Conservation (phyloP, 35 echinoderm and acorn worm genomes). For the Apostichopus californicus region DNA sequence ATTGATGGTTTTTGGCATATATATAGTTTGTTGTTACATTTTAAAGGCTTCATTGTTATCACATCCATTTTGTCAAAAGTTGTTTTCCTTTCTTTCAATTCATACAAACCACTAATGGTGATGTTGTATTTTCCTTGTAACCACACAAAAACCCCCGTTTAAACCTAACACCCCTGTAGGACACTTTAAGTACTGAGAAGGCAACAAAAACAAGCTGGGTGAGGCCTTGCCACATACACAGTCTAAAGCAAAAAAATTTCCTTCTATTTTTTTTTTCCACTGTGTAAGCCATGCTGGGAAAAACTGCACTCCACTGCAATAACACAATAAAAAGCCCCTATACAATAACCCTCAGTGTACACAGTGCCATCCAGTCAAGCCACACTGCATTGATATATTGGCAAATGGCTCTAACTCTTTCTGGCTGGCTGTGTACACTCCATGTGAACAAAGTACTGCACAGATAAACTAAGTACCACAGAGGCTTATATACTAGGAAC, state of each 20-base stretch:
- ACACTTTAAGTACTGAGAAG: too few relatives aligned
- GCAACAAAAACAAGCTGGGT: not conserved
- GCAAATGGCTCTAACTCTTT: not conserved
- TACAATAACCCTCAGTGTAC: constrained; percentile 40
- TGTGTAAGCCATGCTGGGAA: constrained; percentile 19
- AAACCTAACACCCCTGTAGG: too few relatives aligned
- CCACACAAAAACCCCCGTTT: too few relatives aligned
- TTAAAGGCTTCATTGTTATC: too few relatives aligned
- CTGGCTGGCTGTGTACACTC: constrained; percentile 31
- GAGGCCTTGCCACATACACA: not conserved
- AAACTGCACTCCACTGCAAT: constrained; percentile 23
- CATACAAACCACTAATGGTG: too few relatives aligned
- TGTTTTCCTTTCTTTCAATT: too few relatives aligned
- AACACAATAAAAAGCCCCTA: constrained; percentile 35
- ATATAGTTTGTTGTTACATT: too few relatives aligned
- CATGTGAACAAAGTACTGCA: not conserved
- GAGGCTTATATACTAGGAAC: not conserved
- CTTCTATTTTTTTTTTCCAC: not conserved
- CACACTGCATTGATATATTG: constrained; percentile 12
- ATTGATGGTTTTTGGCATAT: too few relatives aligned
- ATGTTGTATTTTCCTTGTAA: too few relatives aligned
- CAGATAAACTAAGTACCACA: not conserved
- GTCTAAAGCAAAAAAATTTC: constrained; percentile 7
- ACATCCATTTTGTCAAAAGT: too few relatives aligned
- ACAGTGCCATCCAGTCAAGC: constrained; percentile 7